These are phyloP conservation scores for Crossoptilon crossoptilon DNA, from an alignment of 2,797 vertebrate species.

Conservation along the genomic window DNA sequence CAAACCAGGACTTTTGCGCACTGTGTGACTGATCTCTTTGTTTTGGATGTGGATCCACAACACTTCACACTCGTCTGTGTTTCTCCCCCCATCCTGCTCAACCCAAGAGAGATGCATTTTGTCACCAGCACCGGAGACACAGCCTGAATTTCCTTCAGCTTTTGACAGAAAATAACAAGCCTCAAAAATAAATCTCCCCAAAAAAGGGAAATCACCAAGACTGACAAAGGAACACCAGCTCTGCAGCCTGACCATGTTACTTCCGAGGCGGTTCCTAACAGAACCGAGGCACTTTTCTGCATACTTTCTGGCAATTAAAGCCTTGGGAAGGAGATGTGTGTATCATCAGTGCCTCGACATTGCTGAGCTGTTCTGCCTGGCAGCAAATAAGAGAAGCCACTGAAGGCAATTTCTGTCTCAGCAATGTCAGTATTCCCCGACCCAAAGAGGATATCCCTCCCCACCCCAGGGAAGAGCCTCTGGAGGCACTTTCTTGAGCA, in stretches of 20 bases:
- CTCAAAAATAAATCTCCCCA: not conserved
- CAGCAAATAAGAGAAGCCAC: not conserved
- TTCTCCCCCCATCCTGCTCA: not conserved
- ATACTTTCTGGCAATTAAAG: not conserved
- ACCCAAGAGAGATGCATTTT: not conserved
- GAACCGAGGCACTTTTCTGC: fast-evolving
- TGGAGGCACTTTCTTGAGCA: not conserved
- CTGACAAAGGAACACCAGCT: fast-evolving
- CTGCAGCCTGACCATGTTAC: fast-evolving
- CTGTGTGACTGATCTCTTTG: not conserved
- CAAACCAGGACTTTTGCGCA: not conserved
- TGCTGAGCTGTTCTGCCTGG: not conserved
- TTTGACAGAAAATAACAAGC: not conserved
- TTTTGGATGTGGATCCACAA: not conserved
- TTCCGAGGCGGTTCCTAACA: not conserved
- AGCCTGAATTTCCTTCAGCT: not conserved
- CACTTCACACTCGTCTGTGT: fast-evolving
- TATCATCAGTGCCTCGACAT: not conserved
- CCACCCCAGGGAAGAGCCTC: not conserved
- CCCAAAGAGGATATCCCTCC: not conserved
- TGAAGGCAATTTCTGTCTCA: not conserved
- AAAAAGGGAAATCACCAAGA: not conserved
- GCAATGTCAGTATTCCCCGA: not conserved
- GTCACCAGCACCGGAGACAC: fast-evolving
- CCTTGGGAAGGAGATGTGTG: not conserved